Evolutionary conservation across 37 sponge, comb jelly and placozoan genomes (phyloP).

Genomic region (Cladorhizidae sp.): DNA sequence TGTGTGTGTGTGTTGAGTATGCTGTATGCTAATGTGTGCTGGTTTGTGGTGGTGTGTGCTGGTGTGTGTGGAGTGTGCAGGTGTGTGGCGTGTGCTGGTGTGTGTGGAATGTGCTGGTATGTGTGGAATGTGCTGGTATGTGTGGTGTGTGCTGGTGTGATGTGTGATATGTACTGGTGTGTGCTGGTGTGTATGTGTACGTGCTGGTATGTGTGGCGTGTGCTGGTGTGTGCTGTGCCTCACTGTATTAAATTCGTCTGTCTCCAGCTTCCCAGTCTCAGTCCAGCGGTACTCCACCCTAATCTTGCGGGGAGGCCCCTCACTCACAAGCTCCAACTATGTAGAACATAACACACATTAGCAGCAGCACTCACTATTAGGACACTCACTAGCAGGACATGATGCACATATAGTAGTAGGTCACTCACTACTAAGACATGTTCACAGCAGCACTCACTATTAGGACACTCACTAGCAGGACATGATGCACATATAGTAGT

Average conservation of each 20-base stretch:
- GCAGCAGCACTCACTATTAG: too few species aligned
- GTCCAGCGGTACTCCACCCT: constrained; percentile 65
- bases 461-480: too few species aligned
- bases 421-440: too few species aligned
- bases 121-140: background rate
- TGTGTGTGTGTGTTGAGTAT: constrained; percentile 1
- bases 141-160: constrained; percentile 2
- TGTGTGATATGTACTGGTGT: background rate
- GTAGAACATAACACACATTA: too few species aligned
- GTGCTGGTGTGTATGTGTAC: background rate
- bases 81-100: too few species aligned
- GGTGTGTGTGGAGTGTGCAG: too few species aligned
- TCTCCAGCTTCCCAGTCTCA: constrained; percentile 42
- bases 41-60: background rate
- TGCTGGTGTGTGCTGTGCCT: background rate
- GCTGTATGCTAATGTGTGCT: too few species aligned
- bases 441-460: too few species aligned
- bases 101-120: too few species aligned
- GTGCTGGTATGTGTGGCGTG: background rate
- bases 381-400: too few species aligned
- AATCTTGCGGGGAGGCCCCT: constrained; percentile 59
- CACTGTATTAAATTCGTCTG: constrained; percentile 86
- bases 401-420: too few species aligned
- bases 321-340: constrained; percentile 57
- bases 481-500: too few species aligned